Evolutionary conservation across 2,888 invertebrate species (phyloP).

Genomic region (Archaeoteleia sp.): DNA sequence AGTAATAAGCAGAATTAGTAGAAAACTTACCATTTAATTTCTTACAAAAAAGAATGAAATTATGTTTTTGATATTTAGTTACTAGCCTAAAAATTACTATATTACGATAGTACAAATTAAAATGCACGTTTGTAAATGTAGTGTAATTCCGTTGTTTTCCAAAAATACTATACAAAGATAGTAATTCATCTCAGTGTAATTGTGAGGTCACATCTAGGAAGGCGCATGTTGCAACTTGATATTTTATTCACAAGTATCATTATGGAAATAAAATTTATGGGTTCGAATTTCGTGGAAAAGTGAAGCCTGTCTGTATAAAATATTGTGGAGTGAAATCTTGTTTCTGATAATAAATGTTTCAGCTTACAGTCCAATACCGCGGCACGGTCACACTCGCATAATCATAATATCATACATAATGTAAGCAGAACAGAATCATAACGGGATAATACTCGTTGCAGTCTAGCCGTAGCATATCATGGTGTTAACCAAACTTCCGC

Average conservation of each 20-base stretch:
- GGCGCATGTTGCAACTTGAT: no score
- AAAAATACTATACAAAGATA: no score
- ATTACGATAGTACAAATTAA: no score
- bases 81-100: no score
- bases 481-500: constrained; percentile 51
- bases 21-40: no score
- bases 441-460: constrained; percentile 44
- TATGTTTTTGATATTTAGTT: no score
- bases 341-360: constrained; percentile 35
- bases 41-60: no score
- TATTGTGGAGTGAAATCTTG: constrained; percentile 13
- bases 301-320: constrained; percentile 14
- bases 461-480: constrained; percentile 30
- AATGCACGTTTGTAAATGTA: no score
- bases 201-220: no score
- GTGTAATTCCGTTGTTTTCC: no score
- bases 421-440: constrained; percentile 45
- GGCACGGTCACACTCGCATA: constrained; percentile 33
- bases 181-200: no score
- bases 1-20: no score
- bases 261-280: constrained; percentile 17
- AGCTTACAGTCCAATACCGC: constrained; percentile 25
- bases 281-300: constrained; percentile 15
- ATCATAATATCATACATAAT: constrained; percentile 46
- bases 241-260: background rate